A percentile compares a stretch with the other conserved stretches of the same genome.
Evolutionary conservation across 1,140 invertebrate species (phyloP).

Genomic region (Ruditapes philippinarum): DNA sequence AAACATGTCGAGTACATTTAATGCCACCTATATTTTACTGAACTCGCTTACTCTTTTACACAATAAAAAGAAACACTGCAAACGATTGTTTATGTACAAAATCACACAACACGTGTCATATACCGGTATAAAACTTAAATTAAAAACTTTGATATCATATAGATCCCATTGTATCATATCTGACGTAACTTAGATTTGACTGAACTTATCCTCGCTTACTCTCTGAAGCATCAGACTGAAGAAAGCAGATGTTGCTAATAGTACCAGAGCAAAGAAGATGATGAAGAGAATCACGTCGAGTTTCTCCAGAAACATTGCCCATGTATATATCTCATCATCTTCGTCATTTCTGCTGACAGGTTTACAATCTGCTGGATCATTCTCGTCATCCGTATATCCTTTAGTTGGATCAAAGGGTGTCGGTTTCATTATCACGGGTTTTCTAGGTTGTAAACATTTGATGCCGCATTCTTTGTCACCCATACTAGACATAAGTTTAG

Average conservation of each 20-base stretch:
- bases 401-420: not conserved
- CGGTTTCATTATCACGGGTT: not conserved
- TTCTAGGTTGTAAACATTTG: not conserved
- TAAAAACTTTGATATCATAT: no score
- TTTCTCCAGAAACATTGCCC: conserved; percentile 2
- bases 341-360: no score
- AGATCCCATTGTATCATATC: no score
- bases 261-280: not conserved
- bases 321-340: not conserved
- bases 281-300: not conserved
- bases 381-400: not conserved
- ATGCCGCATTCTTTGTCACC: conserved; percentile 1
- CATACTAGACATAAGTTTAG: conserved; percentile 9
- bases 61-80: no score
- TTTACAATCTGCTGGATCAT: not conserved
- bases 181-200: no score
- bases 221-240: not conserved
- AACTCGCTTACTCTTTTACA: no score
- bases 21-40: not conserved
- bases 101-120: no score
- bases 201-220: not conserved
- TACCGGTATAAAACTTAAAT: no score
- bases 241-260: not conserved
- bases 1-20: no score
- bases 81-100: no score